Conservation (phyloP, 2,888 invertebrate species). For the Apamea anceps region DNA sequence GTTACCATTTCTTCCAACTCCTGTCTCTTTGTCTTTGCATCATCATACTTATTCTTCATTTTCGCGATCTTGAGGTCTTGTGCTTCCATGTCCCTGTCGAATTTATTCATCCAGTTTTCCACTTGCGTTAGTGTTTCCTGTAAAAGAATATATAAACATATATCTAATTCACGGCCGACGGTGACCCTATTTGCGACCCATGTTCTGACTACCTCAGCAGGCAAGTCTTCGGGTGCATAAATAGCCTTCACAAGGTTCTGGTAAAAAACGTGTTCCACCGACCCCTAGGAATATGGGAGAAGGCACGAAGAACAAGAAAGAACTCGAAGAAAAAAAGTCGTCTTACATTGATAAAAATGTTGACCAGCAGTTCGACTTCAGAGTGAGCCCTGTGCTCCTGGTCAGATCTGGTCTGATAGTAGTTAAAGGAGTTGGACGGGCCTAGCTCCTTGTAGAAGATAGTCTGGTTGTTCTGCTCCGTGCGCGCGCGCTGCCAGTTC, state of each 20-base stretch:
- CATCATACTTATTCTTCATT: constrained; percentile 80
- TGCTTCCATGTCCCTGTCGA: constrained; percentile 82
- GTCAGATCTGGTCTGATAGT: constrained; percentile 77
- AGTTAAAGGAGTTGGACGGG: constrained; percentile 71
- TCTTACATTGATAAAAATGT: constrained; percentile 81
- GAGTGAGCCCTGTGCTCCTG: constrained; percentile 83
- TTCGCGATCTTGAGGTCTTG: constrained; percentile 83
- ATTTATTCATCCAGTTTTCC: constrained; percentile 85
- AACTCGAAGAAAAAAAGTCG: not conserved
- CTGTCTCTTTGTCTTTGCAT: constrained; percentile 68
- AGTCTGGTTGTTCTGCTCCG: constrained; percentile 78
- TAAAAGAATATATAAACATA: not conserved
- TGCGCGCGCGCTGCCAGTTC: constrained; percentile 82
- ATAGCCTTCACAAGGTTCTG: not conserved
- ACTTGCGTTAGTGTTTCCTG: constrained; percentile 82
- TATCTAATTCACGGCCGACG: not conserved
- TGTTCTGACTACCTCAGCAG: no score
- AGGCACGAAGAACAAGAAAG: not conserved
- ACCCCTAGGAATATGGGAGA: not conserved
- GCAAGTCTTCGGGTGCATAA: no score
- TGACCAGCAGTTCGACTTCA: constrained; percentile 83
- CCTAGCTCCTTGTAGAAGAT: constrained; percentile 73
- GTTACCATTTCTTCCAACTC: constrained; percentile 66
- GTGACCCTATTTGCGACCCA: no score
- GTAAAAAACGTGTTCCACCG: not conserved